Conservation (phyloP, 53 echinoderm and acorn worm genomes). For the Hippasteria phrygiana region DNA sequence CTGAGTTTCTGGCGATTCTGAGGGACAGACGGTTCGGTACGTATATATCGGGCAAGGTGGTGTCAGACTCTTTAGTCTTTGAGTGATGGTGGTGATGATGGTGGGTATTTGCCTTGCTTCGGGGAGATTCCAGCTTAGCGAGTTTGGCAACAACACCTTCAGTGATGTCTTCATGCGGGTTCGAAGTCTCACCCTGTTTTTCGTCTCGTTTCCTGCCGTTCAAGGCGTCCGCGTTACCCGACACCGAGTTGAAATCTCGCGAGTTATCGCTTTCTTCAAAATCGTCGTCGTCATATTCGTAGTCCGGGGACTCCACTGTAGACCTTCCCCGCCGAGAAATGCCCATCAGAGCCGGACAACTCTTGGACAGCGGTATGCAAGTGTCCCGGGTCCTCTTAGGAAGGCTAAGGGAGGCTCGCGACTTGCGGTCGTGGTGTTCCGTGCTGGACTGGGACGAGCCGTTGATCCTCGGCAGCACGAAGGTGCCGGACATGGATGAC, state of each 20-base stretch:
- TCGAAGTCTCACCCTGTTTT: neutral
- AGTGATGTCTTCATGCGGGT: conserved; percentile 39
- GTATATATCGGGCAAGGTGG: conserved; percentile 41
- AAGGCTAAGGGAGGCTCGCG: conserved; percentile 71
- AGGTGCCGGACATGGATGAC: conserved; percentile 91
- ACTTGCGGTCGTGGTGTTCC: conserved; percentile 56
- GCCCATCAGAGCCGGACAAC: conserved; percentile 77
- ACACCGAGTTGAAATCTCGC: conserved; percentile 43
- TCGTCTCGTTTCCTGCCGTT: conserved; percentile 1
- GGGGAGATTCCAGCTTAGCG: conserved; percentile 44
- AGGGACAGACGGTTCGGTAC: conserved; percentile 24
- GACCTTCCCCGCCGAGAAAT: conserved; percentile 54
- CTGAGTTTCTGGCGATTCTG: neutral
- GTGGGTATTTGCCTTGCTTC: neutral
- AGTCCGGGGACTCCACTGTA: conserved; percentile 40
- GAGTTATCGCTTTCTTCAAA: conserved; percentile 60
- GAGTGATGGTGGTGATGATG: neutral
- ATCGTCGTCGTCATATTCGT: conserved; percentile 57
- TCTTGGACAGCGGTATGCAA: conserved; percentile 80
- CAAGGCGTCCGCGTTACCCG: conserved; percentile 45
- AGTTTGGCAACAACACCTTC: conserved; percentile 38
- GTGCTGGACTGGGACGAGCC: conserved; percentile 22
- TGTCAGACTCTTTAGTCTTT: conserved; percentile 23
- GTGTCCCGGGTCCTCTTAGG: conserved; percentile 46
- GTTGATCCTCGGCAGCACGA: conserved; percentile 81